Conservation (phyloP, 2,888 invertebrate species). For the Deilephila elpenor region DNA sequence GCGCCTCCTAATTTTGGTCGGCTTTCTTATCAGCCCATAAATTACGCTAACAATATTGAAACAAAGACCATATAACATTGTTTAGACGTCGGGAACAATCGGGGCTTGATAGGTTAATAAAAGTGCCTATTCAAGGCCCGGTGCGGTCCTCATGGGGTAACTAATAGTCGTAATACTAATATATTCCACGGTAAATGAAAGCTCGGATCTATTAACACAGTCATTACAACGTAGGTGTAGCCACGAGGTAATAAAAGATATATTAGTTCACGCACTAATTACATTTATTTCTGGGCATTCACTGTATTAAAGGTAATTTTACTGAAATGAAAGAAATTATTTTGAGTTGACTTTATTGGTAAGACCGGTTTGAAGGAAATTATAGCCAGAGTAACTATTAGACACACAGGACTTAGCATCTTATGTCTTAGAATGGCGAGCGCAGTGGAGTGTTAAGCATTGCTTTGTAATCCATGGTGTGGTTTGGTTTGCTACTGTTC, state of each 20-base stretch:
- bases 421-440: too few relatives aligned
- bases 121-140: conserved; percentile 18
- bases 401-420: too few relatives aligned
- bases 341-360: too few relatives aligned
- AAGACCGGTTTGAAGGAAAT: too few relatives aligned
- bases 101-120: conserved; percentile 27
- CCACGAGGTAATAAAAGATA: conserved; percentile 20
- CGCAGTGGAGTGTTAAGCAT: too few relatives aligned
- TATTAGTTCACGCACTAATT: neutral
- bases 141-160: neutral
- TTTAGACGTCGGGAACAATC: conserved; percentile 2
- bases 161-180: conserved; percentile 4
- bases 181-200: conserved; percentile 12
- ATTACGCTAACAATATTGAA: conserved; percentile 27
- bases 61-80: conserved; percentile 17
- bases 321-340: too few relatives aligned
- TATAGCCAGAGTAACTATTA: too few relatives aligned
- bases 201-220: conserved; percentile 2
- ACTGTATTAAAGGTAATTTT: too few relatives aligned
- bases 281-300: too few relatives aligned
- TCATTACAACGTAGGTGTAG: conserved; percentile 11
- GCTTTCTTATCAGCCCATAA: conserved; percentile 24
- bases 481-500: too few relatives aligned
- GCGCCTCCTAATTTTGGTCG: conserved; percentile 13
- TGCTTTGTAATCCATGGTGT: too few relatives aligned